Conservation (phyloP, 2,888 invertebrate species). For the Germaria angustata region DNA sequence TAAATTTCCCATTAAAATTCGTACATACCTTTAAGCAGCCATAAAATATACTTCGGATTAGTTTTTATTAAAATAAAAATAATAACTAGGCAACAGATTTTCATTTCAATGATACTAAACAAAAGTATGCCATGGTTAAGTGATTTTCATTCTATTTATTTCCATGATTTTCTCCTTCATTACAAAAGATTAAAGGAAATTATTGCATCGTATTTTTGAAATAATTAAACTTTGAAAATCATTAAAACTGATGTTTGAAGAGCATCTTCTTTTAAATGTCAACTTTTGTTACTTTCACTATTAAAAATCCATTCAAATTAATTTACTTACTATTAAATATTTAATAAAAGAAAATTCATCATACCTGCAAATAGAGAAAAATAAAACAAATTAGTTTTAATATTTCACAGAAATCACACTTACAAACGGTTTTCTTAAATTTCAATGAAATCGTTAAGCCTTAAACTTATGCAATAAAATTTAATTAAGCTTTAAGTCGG, state of each 20-base stretch:
- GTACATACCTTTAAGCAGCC: background rate
- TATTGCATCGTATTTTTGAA: background rate
- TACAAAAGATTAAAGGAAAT: background rate
- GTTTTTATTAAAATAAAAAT: background rate
- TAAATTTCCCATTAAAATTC: background rate
- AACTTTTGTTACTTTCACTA: no score
- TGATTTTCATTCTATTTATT: background rate
- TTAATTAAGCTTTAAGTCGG: background rate
- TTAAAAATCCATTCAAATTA: no score
- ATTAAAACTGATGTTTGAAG: background rate
- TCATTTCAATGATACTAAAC: background rate
- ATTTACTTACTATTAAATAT: background rate
- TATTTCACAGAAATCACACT: no score
- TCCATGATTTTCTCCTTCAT: background rate
- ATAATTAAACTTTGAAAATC: background rate
- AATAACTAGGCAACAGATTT: conserved; percentile 11
- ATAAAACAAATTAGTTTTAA: background rate
- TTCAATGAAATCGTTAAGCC: background rate
- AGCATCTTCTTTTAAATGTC: no score
- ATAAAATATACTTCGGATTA: conserved; percentile 2
- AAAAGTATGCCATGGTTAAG: conserved; percentile 30
- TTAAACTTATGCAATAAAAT: background rate
- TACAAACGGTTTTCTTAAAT: no score
- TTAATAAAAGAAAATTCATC: background rate
- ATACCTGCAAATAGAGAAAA: conserved; percentile 19